These are phyloP conservation scores for Melanotaenia nigrans DNA, from an alignment of 2,797 vertebrate species.

Conservation along the genomic window DNA sequence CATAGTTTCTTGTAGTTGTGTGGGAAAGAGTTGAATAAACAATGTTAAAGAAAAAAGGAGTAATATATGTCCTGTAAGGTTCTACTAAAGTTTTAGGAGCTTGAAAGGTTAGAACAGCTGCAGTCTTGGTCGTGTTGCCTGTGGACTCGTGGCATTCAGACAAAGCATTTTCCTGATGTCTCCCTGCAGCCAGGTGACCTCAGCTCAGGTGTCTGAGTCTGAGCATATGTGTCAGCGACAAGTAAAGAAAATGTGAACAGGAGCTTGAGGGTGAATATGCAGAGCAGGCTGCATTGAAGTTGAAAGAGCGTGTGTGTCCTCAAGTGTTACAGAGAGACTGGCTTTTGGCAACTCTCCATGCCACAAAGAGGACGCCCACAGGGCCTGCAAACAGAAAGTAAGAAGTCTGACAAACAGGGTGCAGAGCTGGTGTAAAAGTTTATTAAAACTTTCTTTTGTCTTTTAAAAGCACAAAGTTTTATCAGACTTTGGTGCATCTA, in stretches of 20 bases:
- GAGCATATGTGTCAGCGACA: conserved; percentile 11
- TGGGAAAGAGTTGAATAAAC: not conserved
- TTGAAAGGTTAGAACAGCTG: conserved; percentile 59
- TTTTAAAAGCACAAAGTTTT: not conserved
- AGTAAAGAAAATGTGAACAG: conserved; percentile 14
- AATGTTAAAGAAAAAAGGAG: not conserved
- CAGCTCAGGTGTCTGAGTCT: conserved; percentile 11
- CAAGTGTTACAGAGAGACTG: conserved; percentile 22
- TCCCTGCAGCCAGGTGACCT: conserved; percentile 56
- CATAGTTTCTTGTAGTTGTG: not conserved
- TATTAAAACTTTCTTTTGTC: not conserved
- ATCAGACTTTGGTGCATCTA: not conserved
- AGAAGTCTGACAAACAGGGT: not conserved
- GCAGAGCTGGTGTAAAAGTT: conserved; percentile 7
- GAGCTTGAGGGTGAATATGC: conserved; percentile 13
- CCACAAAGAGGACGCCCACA: conserved; percentile 9
- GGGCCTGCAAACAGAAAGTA: conserved; percentile 9
- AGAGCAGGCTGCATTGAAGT: not conserved
- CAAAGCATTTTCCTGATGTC: conserved; percentile 54
- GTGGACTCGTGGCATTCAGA: conserved; percentile 33
- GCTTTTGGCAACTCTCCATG: conserved; percentile 44
- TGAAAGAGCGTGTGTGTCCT: conserved; percentile 26
- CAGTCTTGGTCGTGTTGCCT: conserved; percentile 26
- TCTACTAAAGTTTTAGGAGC: not conserved
- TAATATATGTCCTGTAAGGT: not conserved